Percentiles rank a stretch among this genome's conserved stretches.
These are phyloP conservation scores for Trichonephila inaurata DNA, from an alignment of 1,140 invertebrate species.

Conservation along the genomic window DNA sequence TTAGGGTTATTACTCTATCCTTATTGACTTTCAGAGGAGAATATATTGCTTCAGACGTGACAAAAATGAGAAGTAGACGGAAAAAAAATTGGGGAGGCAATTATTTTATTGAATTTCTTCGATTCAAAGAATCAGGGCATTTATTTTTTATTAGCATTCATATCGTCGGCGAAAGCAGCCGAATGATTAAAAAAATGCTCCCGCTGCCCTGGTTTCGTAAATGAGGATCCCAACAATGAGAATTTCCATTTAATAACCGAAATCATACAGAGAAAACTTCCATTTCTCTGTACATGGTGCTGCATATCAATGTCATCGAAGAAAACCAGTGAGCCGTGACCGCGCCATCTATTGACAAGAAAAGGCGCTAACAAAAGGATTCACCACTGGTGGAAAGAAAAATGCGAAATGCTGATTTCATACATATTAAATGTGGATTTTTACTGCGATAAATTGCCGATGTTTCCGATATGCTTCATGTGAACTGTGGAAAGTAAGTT, in stretches of 20 bases:
- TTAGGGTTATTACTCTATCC: conserved; percentile 13
- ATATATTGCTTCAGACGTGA: conserved; percentile 7
- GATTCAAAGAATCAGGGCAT: conserved; percentile 30
- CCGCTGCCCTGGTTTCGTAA: conserved; percentile 44
- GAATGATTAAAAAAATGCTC: conserved; percentile 32
- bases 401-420: neutral
- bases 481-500: neutral
- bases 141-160: conserved; percentile 43
- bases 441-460: neutral
- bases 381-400: neutral
- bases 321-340: conserved; percentile 33
- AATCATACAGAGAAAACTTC: conserved; percentile 59
- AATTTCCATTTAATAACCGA: conserved; percentile 69
- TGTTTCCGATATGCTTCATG: neutral
- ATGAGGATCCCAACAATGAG: conserved; percentile 63
- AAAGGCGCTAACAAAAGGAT: conserved; percentile 43
- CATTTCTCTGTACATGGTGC: conserved; percentile 30
- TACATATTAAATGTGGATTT: neutral
- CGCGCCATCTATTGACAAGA: conserved; percentile 60
- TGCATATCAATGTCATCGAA: conserved; percentile 61
- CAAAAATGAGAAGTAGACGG: conserved; percentile 22
- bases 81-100: conserved; percentile 8
- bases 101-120: conserved; percentile 60
- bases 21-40: conserved; percentile 13
- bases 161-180: neutral